These are phyloP conservation scores for Catocala fraxini DNA, from an alignment of 2,888 invertebrate species.

Conservation along the genomic window DNA sequence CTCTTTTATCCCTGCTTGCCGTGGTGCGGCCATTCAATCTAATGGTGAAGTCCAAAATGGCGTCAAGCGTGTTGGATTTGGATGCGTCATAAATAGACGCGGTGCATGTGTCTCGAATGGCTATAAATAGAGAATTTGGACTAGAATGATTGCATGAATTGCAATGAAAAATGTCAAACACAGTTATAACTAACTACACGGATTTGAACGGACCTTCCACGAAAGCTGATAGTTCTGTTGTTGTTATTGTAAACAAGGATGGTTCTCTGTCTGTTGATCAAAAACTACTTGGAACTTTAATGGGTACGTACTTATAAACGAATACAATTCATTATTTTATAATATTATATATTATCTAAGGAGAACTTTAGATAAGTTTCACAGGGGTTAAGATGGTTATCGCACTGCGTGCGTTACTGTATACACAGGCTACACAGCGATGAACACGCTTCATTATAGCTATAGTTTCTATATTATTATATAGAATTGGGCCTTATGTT, in stretches of 20 bases:
- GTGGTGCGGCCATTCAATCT: conserved; percentile 44
- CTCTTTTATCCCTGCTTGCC: conserved; percentile 16
- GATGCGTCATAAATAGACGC: conserved; percentile 82
- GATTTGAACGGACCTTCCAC: conserved; percentile 84
- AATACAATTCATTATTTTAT: not conserved
- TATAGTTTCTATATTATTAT: not conserved
- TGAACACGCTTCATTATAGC: too few species aligned
- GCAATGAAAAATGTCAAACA: conserved; percentile 84
- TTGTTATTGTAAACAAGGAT: conserved; percentile 95
- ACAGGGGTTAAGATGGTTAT: too few species aligned
- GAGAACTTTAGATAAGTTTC: not conserved
- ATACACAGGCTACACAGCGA: too few species aligned
- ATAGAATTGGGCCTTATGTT: not conserved
- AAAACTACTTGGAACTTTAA: conserved; percentile 92
- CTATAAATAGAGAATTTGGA: conserved; percentile 81
- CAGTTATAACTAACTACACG: conserved; percentile 85
- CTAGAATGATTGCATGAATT: conserved; percentile 67
- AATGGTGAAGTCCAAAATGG: conserved; percentile 78
- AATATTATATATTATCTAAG: not conserved
- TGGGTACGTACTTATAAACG: conserved; percentile 88
- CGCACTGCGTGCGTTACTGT: too few species aligned
- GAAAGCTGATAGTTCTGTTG: conserved; percentile 91
- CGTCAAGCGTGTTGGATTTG: conserved; percentile 74
- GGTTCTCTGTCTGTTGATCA: conserved; percentile 94
- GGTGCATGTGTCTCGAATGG: conserved; percentile 74